A percentile compares a stretch with the other conserved stretches of the same genome.
Evolutionary conservation across 2,797 vertebrate species (phyloP).

Genomic region (Cephalopachus bancanus): DNA sequence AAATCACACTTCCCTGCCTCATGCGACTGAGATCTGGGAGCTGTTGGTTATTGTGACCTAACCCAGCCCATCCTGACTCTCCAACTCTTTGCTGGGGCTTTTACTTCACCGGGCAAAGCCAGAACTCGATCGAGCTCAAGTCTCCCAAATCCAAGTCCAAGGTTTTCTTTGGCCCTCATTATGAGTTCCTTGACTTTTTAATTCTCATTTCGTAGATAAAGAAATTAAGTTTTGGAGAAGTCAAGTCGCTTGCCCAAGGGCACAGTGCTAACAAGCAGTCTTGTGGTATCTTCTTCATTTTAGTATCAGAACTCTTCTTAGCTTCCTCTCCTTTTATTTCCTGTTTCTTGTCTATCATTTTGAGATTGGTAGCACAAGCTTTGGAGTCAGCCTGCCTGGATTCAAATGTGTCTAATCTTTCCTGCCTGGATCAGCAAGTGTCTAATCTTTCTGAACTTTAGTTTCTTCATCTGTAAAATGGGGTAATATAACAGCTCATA

Average conservation of each 20-base stretch:
- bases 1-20: background rate
- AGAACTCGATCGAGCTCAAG: background rate
- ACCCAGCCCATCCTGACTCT: background rate
- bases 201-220: too few species aligned
- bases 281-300: background rate
- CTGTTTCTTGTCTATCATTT: background rate
- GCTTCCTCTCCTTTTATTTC: background rate
- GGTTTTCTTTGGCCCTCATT: background rate
- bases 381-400: background rate
- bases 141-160: background rate
- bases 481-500: fast-evolving
- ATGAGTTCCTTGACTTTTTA: background rate
- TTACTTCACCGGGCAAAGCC: background rate
- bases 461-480: too few species aligned
- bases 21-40: fast-evolving
- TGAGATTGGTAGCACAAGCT: background rate
- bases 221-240: too few species aligned
- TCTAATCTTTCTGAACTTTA: background rate
- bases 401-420: background rate
- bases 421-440: background rate
- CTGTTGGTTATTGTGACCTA: background rate
- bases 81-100: background rate
- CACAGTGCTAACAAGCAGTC: background rate
- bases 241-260: background rate
- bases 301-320: background rate